A percentile compares a stretch with the other conserved stretches of the same genome.
Conservation (phyloP, 2,113 vertebrate species). For the Uria aalge region DNA sequence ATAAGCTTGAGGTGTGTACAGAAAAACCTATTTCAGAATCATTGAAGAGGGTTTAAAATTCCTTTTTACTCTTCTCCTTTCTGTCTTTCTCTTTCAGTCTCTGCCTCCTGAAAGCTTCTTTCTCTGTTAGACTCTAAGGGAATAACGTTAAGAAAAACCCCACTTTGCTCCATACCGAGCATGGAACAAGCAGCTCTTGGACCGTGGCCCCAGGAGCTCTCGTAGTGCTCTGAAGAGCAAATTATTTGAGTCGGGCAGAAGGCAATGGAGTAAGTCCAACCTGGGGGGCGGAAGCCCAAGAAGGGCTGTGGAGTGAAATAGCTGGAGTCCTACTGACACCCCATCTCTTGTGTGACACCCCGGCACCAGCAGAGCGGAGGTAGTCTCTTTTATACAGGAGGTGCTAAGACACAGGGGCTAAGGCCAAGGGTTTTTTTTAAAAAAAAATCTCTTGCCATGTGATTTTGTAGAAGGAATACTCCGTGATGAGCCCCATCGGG, state of each 20-base stretch:
- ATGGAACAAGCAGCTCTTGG: background rate
- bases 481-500: fast-evolving
- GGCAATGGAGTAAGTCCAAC: background rate
- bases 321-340: background rate
- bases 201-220: background rate
- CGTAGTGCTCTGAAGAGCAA: background rate
- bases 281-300: background rate
- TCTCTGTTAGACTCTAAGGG: background rate
- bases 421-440: background rate
- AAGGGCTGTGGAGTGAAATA: background rate
- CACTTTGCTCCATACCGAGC: background rate
- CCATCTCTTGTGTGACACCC: background rate
- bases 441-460: background rate
- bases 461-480: background rate
- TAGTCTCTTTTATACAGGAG: background rate
- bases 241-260: background rate
- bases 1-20: background rate
- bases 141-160: background rate
- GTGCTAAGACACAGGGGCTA: background rate
- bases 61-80: background rate
- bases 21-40: background rate
- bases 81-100: background rate
- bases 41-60: background rate
- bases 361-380: background rate
- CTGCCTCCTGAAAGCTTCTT: background rate